phyloP scores from a whole-genome alignment of 2,797 vertebrate genomes.

The Microctenopoma stevenorrisi region DNA sequence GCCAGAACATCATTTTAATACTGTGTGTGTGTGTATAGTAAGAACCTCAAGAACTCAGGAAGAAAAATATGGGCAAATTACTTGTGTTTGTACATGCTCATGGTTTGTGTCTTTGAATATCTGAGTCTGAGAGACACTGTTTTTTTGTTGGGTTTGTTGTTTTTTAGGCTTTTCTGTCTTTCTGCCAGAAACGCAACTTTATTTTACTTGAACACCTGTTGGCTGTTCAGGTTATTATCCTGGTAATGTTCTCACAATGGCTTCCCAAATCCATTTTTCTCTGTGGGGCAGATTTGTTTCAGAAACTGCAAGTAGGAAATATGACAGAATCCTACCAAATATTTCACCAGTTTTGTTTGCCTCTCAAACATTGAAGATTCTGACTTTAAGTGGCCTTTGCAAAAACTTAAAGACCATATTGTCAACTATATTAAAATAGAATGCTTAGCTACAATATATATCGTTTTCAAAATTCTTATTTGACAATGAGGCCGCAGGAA shows the following conservation, averaged over 20 bases:
- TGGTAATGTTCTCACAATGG: slow-evolving; percentile 41
- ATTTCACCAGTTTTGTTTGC: slow-evolving; percentile 47
- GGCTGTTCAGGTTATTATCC: slow-evolving; percentile 36
- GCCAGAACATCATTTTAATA: slow-evolving; percentile 70
- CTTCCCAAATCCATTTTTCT: slow-evolving; percentile 44
- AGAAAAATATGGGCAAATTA: no score
- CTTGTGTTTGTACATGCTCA: slow-evolving; percentile 18
- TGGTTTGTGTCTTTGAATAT: neutral
- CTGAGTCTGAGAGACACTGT: slow-evolving; percentile 17
- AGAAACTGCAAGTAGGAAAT: slow-evolving; percentile 39
- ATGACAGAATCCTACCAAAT: slow-evolving; percentile 42
- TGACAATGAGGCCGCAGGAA: no score
- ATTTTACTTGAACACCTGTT: slow-evolving; percentile 61
- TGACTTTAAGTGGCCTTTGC: slow-evolving; percentile 16
- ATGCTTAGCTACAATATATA: no score
- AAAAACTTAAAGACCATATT: neutral
- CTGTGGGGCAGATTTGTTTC: slow-evolving; percentile 33
- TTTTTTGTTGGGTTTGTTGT: no score
- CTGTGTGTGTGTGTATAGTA: slow-evolving; percentile 21
- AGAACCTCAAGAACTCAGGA: no score
- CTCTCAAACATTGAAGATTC: slow-evolving; percentile 14
- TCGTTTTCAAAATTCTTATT: no score
- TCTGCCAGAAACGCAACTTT: slow-evolving; percentile 52
- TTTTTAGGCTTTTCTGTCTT: slow-evolving; percentile 51
- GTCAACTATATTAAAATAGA: no score